Evolutionary conservation across 2,888 invertebrate genomes (phyloP).

Genomic region (Dynastes tityus): DNA sequence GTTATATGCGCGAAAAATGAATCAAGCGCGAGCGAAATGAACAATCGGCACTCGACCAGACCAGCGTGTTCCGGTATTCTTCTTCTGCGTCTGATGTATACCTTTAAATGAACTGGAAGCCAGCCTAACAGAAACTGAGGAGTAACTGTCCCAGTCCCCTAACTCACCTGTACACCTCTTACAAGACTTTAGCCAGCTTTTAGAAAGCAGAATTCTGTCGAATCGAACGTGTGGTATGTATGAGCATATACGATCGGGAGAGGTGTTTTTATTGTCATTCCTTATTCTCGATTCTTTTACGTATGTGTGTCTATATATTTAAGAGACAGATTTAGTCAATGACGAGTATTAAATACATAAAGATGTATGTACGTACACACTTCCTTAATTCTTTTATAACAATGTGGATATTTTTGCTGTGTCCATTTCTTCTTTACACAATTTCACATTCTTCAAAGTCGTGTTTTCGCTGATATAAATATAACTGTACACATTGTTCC

Average conservation of each 20-base stretch:
- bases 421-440: constrained; percentile 14
- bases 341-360: constrained; percentile 16
- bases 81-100: constrained; percentile 36
- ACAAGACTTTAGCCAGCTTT: constrained; percentile 56
- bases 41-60: constrained; percentile 18
- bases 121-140: constrained; percentile 57
- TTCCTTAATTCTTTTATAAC: neutral
- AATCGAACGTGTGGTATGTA: constrained; percentile 29
- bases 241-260: constrained; percentile 13
- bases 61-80: constrained; percentile 38
- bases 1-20: constrained; percentile 7
- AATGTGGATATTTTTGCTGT: too few relatives aligned
- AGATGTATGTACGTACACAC: neutral
- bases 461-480: constrained; percentile 8
- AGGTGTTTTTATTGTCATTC: constrained; percentile 35
- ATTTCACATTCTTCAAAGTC: constrained; percentile 18
- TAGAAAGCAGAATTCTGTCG: constrained; percentile 57
- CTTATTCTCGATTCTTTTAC: constrained; percentile 3
- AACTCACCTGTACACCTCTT: constrained; percentile 57
- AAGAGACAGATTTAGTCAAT: constrained; percentile 26
- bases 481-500: constrained; percentile 12
- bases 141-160: constrained; percentile 58
- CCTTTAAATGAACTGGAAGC: constrained; percentile 52
- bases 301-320: constrained; percentile 11
- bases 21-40: constrained; percentile 5